A percentile compares a stretch with the other conserved stretches of the same genome.
Evolutionary conservation across 2,113 vertebrate species (phyloP).

Genomic region (Ptilorrhoa leucosticta): DNA sequence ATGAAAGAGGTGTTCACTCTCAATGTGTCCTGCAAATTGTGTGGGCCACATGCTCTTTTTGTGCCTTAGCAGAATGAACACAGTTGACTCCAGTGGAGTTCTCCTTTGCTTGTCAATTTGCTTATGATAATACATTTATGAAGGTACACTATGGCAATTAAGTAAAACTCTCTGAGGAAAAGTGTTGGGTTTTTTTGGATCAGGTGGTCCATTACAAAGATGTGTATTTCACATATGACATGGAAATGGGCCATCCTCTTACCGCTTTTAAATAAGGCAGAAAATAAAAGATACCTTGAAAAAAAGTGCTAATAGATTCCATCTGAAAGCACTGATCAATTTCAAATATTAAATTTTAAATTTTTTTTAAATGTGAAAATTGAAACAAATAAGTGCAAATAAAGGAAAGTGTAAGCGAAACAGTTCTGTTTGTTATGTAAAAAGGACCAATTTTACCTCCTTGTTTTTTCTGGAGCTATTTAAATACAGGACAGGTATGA

Average conservation of each 20-base stretch:
- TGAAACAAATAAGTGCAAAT: neutral
- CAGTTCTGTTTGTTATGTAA: neutral
- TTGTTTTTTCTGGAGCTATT: neutral
- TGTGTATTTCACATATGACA: neutral
- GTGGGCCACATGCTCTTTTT: neutral
- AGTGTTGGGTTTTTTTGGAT: accelerated
- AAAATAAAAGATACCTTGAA: neutral
- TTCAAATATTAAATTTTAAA: neutral
- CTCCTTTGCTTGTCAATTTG: neutral
- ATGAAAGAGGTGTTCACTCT: neutral
- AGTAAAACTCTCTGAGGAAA: neutral
- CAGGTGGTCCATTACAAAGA: neutral
- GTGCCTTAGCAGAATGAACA: neutral
- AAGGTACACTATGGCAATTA: neutral
- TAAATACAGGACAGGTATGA: neutral
- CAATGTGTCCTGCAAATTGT: neutral
- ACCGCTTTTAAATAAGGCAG: neutral
- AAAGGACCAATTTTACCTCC: neutral
- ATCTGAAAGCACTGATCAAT: neutral
- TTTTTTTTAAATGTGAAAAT: neutral
- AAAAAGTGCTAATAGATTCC: neutral
- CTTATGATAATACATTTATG: neutral
- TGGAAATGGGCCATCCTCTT: neutral
- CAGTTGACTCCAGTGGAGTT: neutral
- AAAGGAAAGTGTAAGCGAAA: neutral